Evolutionary conservation across 2,888 invertebrate genomes (phyloP), one percentile per base, ranked within the genome.

Genomic region (Agelastica alni): DNA sequence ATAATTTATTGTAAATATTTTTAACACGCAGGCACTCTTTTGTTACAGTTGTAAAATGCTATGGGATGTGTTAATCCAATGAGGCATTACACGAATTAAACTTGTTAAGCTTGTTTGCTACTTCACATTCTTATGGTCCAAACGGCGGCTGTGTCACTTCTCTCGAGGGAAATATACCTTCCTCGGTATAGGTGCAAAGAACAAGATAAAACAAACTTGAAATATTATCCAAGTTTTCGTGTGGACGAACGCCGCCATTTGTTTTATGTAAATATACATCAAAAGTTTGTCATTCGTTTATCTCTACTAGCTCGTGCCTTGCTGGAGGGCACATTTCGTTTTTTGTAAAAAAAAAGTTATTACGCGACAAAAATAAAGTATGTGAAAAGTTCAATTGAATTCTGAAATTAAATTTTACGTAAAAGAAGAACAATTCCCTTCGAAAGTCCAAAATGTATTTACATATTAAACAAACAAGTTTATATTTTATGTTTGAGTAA

Each of bases 201-300:
- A 65, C 67, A 65, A 68, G 66, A 68, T 61, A 64, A 66, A 55
- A 56, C 53, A 66, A 63, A 69, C 65, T 70, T 75, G 75, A 77
- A 77, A 76, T 77, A 77, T 77, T 75, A 76, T 75, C 75, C 72
- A 77, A 77, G 75, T 77, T 77, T 77, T 77, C 77, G 75, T 77
- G 74, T 75, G 76, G 76, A 75, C 75, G 77, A 72, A 73, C 75
- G 71, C 73, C 71, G 76, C 75, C 77, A 76, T 77, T 77, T 77
- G 70, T 77, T 77, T 77, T 77, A 77, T 77, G 77, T 75, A 77
- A 77, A 77, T 77, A 72, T 72, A 67, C 73, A 74, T 77, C 76
- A 77, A 73, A 77, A 77, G 73, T 76, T 75, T 74, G 73, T 74
- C 74, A 71, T 74, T 74, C 70, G 70, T 71, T 39, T 74, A 70